A percentile compares a stretch with the other conserved stretches of the same genome.
phyloP scores from a whole-genome alignment of 1,140 invertebrate genomes.

The Drosophila paulistorum region DNA sequence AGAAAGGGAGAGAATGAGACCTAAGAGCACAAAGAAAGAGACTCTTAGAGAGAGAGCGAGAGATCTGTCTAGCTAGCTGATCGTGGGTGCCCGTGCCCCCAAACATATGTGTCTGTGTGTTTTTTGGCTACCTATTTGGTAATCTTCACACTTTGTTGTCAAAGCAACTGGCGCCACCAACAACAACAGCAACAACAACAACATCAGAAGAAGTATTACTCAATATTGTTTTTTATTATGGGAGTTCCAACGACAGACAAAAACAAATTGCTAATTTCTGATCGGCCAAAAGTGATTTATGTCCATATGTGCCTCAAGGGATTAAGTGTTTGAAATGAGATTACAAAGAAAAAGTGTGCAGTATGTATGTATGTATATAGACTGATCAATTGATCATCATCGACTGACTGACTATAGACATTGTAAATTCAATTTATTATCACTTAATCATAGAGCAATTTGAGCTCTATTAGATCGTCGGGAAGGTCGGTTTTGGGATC shows the following conservation, averaged over 20 bases:
- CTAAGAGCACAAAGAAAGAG: background rate
- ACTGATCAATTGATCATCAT: slow-evolving; percentile 28
- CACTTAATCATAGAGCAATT: slow-evolving; percentile 48
- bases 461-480: slow-evolving; percentile 15
- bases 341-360: background rate
- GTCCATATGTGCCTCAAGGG: too few relatives aligned
- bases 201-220: slow-evolving; percentile 25
- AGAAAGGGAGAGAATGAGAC: background rate
- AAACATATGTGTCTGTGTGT: background rate
- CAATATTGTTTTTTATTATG: slow-evolving; percentile 16
- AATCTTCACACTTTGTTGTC: slow-evolving; percentile 35
- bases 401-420: slow-evolving; percentile 19
- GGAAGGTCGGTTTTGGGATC: slow-evolving; percentile 69
- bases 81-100: background rate
- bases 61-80: background rate
- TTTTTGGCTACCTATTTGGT: slow-evolving; percentile 31
- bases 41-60: background rate
- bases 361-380: slow-evolving; percentile 1
- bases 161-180: slow-evolving; percentile 42
- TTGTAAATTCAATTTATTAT: slow-evolving; percentile 55
- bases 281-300: slow-evolving; percentile 12
- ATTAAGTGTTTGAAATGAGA: background rate
- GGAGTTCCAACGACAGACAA: background rate
- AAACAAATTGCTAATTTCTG: slow-evolving; percentile 15
- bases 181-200: background rate